Base-by-base conservation (phyloP, 2,113 vertebrate species). In the Phrynosoma blainvillii region DNA sequence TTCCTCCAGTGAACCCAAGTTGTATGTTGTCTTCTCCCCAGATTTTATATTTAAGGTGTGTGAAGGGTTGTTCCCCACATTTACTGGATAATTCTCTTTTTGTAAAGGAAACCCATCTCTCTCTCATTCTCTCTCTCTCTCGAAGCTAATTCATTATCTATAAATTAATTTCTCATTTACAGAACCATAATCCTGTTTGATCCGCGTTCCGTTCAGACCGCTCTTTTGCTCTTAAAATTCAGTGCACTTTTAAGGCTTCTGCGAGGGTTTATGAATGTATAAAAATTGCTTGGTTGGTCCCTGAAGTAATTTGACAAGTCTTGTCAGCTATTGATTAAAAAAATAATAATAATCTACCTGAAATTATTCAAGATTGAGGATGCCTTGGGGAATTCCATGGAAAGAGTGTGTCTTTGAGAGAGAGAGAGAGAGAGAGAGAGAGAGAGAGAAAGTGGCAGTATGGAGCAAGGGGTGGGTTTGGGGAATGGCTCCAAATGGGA, bases 241-340 rank as follows among this genome's bases (percentile, higher is more conserved):
- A 95, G 94, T 92, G 89, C 94, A 95, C 93, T 96, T 95, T 96
- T 95, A 77, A 62, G 92, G 92, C 91, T 94, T 96, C 96, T 94
- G 89, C 91, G 92, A 96, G 95, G 96, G 95, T 96, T 97, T 97
- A 97, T 96, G 94, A 97, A 96, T 97, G 96, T 97, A 97, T 97
- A 97, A 97, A 97, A 97, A 97, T 96, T 95, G 96, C 96, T 96
- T 96, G 96, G 96, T 85, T 84, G 92, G 95, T 97, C 96, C 97
- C 96, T 95, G 94, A 97, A 97, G 97, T 97, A 96, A 97, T 97
- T 97, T 96, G 97, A 97, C 95, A 96, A 96, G 95, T 96, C 96
- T 36, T 97, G 97, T 97, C 97, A 97, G 96, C 96, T 96, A 96
- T 97, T 97, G 97, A 97, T 97, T 97, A 96, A 96, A 97, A 96